Evolutionary conservation across 2,888 invertebrate genomes (phyloP), one percentile per base, ranked within the genome.

Genomic region (Microctonus hyperodae): DNA sequence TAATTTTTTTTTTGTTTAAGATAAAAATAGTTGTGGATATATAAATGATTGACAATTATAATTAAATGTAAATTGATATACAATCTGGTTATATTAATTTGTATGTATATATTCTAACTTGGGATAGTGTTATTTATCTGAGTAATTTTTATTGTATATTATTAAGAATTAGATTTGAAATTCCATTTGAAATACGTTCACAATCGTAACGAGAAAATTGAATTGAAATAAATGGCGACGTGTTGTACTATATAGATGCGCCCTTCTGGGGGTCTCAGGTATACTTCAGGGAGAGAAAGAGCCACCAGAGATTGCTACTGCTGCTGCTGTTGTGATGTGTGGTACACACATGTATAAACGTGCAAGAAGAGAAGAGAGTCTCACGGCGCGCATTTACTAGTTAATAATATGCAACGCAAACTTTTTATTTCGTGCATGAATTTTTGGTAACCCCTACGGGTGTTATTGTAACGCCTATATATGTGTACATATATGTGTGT

Each of bases 401-500:
- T 74, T 81, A 82, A 81, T 82, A 76, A 81, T 81, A 82, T 79
- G 81, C 82, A 44, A 73, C 73, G 77, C 72, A 69, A 77, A 81
- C 68, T 78, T 82, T 81, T 82, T 81, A 79, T 79, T 81, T 79
- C 78, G 75, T 74, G 75, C 76, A 74, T 79, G 78, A 78, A 81
- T 81, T 81, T n/a, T 78, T 7, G 44, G 75, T 82, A 78, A 44
- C 44, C 80, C 78, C 79, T 76, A 74, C 72, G 73, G 78, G 76
- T 74, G 74, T 81, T 78, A 81, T 82, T 79, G 81, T 81, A 75
- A 75, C 72, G 68, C 66, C 50, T 37, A 11, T 16, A 31, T n/a
- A 35, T 25, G n/a, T n/a, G n/a, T n/a, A 28, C n/a, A 25, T 59
- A 23, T 40, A 51, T 40, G 50, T 23, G 44, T 35, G 13, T 58